phyloP scores from a whole-genome alignment of 2,797 vertebrate genomes.

The Cryptoblepharus egeriae region DNA sequence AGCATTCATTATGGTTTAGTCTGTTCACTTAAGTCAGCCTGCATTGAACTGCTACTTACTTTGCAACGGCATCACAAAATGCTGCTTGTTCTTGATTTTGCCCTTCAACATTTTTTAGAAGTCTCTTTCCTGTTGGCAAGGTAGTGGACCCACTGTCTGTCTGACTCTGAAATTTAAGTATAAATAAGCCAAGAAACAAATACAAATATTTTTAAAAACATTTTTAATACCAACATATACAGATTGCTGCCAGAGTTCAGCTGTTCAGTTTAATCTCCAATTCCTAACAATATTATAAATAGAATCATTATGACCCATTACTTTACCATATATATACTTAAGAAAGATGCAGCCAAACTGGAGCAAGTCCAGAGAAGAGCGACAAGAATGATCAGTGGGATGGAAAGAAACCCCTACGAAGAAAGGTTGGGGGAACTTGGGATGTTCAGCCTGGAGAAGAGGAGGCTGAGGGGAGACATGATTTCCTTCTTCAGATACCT shows the following conservation, averaged over 20 bases:
- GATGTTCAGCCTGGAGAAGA: no score
- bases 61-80: conserved; percentile 90
- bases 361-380: no score
- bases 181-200: conserved; percentile 58
- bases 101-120: conserved; percentile 83
- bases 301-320: background rate
- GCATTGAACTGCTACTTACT: conserved; percentile 81
- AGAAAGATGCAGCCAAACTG: no score
- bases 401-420: no score
- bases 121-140: conserved; percentile 76
- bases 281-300: background rate
- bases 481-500: no score
- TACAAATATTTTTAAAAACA: background rate
- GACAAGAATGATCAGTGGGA: no score
- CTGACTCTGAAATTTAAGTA: conserved; percentile 78
- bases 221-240: background rate
- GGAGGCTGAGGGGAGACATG: no score
- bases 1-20: background rate
- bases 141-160: conserved; percentile 83
- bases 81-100: conserved; percentile 90
- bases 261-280: background rate
- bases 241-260: background rate
- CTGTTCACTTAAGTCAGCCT: conserved; percentile 15
- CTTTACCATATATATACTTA: no score
- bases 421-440: no score